These are phyloP conservation scores for Samia ricini DNA, from an alignment of 1,140 invertebrate genomes.

Conservation along the genomic window DNA sequence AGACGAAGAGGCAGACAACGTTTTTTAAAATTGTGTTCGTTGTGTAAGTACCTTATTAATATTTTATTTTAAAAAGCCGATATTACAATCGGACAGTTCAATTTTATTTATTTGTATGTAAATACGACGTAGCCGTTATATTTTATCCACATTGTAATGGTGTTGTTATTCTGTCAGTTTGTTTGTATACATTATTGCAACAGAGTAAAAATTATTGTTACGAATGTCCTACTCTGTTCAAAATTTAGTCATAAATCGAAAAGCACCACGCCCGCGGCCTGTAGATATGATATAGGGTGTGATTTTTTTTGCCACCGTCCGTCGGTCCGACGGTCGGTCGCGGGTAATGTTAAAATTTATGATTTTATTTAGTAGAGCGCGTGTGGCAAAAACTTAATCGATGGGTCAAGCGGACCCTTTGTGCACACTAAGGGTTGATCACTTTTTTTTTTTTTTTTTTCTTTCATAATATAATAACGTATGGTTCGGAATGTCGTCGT, in stretches of 20 bases:
- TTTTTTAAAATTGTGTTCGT: too few species aligned
- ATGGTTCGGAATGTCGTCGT: conserved; percentile 19
- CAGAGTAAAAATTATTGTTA: conserved; percentile 20
- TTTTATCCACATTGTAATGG: not conserved
- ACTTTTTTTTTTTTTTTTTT: conserved; percentile 28
- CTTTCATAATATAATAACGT: not conserved
- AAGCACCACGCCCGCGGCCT: conserved; percentile 47
- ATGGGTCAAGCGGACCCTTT: conserved; percentile 47
- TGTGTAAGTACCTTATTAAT: too few species aligned
- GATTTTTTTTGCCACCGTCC: conserved; percentile 53
- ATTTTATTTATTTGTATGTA: too few species aligned
- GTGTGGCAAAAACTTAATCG: conserved; percentile 68
- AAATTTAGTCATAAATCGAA: conserved; percentile 67
- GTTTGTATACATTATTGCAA: conserved; percentile 8
- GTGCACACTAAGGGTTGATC: conserved; percentile 34
- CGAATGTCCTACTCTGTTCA: conserved; percentile 32
- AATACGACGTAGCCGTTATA: not conserved
- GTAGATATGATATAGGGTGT: conserved; percentile 36
- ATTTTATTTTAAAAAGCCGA: too few species aligned
- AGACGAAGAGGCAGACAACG: too few species aligned
- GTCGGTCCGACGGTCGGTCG: conserved; percentile 13
- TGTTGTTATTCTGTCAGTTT: not conserved
- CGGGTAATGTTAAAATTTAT: conserved; percentile 49
- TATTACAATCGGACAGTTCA: too few species aligned
- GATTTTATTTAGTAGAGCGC: conserved; percentile 56